Percentiles rank a stretch among this genome's conserved stretches.
Evolutionary conservation across 2,888 invertebrate genomes (phyloP).

Genomic region (Xestia xanthographa): DNA sequence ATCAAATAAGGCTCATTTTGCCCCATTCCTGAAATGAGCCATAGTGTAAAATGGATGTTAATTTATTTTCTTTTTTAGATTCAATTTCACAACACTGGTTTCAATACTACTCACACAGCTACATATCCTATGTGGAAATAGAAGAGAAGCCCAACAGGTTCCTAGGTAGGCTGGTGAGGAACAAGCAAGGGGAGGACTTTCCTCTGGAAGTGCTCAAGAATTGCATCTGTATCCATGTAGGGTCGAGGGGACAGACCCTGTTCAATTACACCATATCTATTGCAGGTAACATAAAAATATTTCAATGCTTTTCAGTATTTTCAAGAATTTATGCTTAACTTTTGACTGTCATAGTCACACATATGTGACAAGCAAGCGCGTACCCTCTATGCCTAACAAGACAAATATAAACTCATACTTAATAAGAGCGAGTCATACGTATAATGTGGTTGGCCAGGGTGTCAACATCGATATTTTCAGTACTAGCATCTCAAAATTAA

Average conservation of each 20-base stretch:
- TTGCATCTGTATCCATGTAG: slow-evolving; percentile 92
- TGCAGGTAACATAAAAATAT: slow-evolving; percentile 77
- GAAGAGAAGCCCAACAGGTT: slow-evolving; percentile 76
- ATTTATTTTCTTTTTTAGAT: slow-evolving; percentile 71
- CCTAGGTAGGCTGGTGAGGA: slow-evolving; percentile 79
- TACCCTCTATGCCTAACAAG: too few species aligned
- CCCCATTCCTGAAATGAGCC: background rate
- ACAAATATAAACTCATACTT: too few species aligned
- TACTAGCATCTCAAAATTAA: too few species aligned
- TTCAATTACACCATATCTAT: slow-evolving; percentile 91
- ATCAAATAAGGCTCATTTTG: background rate
- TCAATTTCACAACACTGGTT: slow-evolving; percentile 77
- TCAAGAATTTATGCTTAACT: background rate
- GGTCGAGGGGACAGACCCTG: slow-evolving; percentile 91
- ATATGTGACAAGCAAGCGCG: too few species aligned
- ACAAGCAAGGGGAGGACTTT: slow-evolving; percentile 69
- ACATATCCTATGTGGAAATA: slow-evolving; percentile 78
- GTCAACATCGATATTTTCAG: too few species aligned
- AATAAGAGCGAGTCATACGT: too few species aligned
- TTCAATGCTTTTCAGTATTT: background rate
- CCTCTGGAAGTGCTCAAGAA: slow-evolving; percentile 83
- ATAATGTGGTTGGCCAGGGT: too few species aligned
- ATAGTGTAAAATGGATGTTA: background rate
- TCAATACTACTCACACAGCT: slow-evolving; percentile 77
- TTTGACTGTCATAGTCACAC: too few species aligned